Evolutionary conservation across 2,797 vertebrate genomes (phyloP), one percentile per base, ranked within the genome.

Genomic region (Nyctalus aviator): DNA sequence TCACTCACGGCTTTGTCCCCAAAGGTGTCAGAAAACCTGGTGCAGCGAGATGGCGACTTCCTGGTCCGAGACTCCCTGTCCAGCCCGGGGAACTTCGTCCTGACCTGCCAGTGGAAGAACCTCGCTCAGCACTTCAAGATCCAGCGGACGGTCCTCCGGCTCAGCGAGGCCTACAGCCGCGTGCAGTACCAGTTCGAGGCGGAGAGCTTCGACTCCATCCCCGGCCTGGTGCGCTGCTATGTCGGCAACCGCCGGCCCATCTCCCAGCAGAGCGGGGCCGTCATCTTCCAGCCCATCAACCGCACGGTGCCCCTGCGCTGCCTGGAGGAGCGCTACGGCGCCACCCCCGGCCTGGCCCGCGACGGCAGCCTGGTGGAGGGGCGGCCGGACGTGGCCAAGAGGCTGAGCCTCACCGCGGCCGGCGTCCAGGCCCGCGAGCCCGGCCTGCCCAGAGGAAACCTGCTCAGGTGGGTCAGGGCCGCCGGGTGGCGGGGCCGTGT

Each of bases 231-330:
- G 6, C 98, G 99, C 94, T 99, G 97, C 97, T 99, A 99, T 0
- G 99, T 99, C 53, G 99, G 99, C 92, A 99, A 99, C 98, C 99
- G 99, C 68, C 98, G 98, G 92, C 98, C 99, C 0, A 97, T 99
- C 94, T 99, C 99, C 17, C 99, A 99, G 98, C 99, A 99, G 97
- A 99, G 99, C 0, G 99, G 99, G 17, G 99, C 99, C 92, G 98
- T 99, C 96, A 99, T 99, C 97, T 99, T 99, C 97, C 99, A 99
- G 98, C 99, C 99, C 14, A 97, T 99, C 96, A 99, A 99, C 98
- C 98, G 99, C 96, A 98, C 97, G 1, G 98, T 99, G 94, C 99
- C 99, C 6, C 98, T 99, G 44, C 98, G 99, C 93, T 99, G 98
- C 97, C 96, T 99, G 93, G 99, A 99, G 94, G 99, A 99, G 93